Percentiles rank a stretch among this genome's conserved stretches.
These are phyloP conservation scores for Pteromalus puparum DNA, from an alignment of 1,140 invertebrate species.

Conservation along the genomic window DNA sequence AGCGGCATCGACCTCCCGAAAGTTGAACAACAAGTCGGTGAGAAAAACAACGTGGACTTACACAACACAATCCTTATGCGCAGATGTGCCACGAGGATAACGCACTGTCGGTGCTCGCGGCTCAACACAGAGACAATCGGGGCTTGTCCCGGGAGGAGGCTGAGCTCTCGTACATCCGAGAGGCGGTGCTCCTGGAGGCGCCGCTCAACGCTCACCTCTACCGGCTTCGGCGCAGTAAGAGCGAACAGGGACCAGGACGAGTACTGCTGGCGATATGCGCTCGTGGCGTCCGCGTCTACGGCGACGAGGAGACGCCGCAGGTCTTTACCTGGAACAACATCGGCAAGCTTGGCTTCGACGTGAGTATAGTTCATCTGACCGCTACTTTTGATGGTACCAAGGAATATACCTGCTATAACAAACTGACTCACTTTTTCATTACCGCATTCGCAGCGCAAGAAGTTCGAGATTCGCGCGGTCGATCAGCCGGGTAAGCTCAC, in stretches of 20 bases:
- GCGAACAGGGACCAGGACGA: conserved; percentile 82
- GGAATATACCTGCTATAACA: not conserved
- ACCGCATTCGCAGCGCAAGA: conserved; percentile 84
- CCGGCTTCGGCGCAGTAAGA: conserved; percentile 88
- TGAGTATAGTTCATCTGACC: conserved; percentile 69
- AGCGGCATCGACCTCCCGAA: not conserved
- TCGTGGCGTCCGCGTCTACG: conserved; percentile 89
- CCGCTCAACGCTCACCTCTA: conserved; percentile 96
- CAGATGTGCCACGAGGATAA: conserved; percentile 76
- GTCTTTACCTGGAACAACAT: conserved; percentile 95
- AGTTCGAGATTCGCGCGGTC: conserved; percentile 94
- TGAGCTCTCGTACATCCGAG: conserved; percentile 90
- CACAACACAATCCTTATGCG: conserved; percentile 16
- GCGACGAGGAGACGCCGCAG: conserved; percentile 80
- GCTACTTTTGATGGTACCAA: not conserved
- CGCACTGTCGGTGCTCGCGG: conserved; percentile 78
- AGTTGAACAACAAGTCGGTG: not conserved
- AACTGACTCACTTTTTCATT: not conserved
- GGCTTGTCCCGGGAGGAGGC: conserved; percentile 86
- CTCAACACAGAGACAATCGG: conserved; percentile 84
- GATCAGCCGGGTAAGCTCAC: conserved; percentile 88
- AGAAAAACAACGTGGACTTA: not conserved
- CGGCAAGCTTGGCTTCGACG: conserved; percentile 94
- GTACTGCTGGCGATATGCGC: conserved; percentile 90
- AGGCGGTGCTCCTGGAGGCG: conserved; percentile 89